phyloP scores from a whole-genome alignment of 2,888 invertebrate species.

The Holacanthella duospinosa region DNA sequence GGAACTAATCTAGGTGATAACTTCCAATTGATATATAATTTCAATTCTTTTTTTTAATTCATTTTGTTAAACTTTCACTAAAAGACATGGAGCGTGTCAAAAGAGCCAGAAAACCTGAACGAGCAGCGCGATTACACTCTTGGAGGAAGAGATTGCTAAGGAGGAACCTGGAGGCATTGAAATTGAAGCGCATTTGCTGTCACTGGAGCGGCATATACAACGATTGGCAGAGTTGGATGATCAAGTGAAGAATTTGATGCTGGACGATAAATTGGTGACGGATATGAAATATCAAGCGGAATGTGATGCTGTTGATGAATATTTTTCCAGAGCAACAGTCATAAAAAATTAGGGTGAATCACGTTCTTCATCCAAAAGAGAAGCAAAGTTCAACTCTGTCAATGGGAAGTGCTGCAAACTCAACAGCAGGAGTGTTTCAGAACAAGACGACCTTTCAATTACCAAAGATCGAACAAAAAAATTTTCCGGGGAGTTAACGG shows the following conservation, averaged over 20 bases:
- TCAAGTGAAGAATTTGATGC: not conserved
- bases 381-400: not conserved
- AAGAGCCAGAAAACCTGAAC: not conserved
- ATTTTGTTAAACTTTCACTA: not conserved
- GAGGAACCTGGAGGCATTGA: not conserved
- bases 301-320: not conserved
- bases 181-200: not conserved
- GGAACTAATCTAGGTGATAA: not conserved
- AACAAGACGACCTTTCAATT: constrained; percentile 18
- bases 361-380: not conserved
- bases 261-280: not conserved
- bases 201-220: not conserved
- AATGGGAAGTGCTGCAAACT: not conserved
- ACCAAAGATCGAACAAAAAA: constrained; percentile 28
- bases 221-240: not conserved
- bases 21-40: not conserved
- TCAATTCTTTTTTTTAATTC: not conserved
- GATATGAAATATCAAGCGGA: not conserved
- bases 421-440: not conserved
- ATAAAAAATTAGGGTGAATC: not conserved
- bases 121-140: not conserved
- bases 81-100: not conserved
- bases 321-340: not conserved
- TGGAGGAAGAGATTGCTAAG: not conserved
- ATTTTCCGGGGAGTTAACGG: constrained; percentile 31